These are phyloP conservation scores for Synanthedon tipuliformis DNA, from an alignment of 2,888 invertebrate genomes.

Conservation along the genomic window DNA sequence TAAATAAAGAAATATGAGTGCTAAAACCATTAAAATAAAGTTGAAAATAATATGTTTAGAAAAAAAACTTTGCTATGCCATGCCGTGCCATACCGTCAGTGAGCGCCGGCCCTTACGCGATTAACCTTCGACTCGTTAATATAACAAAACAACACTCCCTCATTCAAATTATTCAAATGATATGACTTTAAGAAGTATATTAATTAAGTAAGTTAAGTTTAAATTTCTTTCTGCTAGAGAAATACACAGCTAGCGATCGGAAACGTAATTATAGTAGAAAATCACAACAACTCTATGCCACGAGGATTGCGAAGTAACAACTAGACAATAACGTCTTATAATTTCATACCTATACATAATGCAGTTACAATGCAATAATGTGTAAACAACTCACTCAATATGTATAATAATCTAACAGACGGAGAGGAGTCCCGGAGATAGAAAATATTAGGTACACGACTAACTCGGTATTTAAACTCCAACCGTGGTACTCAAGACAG, in stretches of 20 bases:
- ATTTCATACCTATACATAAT: constrained; percentile 36
- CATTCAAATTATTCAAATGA: neutral
- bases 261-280: constrained; percentile 36
- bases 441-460: constrained; percentile 50
- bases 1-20: too few species aligned
- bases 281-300: constrained; percentile 38
- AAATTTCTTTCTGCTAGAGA: neutral
- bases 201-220: neutral
- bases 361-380: constrained; percentile 20
- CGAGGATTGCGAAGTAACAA: constrained; percentile 40
- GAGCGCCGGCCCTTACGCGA: neutral
- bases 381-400: constrained; percentile 44
- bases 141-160: neutral
- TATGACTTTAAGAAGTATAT: neutral
- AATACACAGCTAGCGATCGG: constrained; percentile 44
- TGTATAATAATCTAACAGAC: constrained; percentile 45
- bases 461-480: constrained; percentile 46
- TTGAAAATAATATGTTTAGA: too few species aligned
- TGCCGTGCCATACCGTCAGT: too few species aligned
- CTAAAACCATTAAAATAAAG: too few species aligned
- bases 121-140: too few species aligned
- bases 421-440: constrained; percentile 44
- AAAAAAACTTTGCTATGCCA: too few species aligned
- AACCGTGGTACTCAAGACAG: constrained; percentile 53
- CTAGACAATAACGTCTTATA: constrained; percentile 39